Evolutionary conservation across 2,888 invertebrate species (phyloP).

Genomic region (Apamea crenata): DNA sequence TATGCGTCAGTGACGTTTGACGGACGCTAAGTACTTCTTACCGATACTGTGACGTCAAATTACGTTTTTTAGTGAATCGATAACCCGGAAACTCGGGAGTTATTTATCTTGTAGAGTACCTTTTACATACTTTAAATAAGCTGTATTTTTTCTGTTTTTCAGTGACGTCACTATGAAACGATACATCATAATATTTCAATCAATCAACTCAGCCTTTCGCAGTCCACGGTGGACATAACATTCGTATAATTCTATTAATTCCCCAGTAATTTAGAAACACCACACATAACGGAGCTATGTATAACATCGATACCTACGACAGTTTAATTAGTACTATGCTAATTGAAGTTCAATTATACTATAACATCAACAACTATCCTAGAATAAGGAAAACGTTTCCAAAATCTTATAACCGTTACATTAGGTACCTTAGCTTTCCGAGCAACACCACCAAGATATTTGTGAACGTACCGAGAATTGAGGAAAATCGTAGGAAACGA

Average conservation of each 20-base stretch:
- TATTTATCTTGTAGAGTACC: slow-evolving; percentile 5
- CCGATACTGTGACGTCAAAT: slow-evolving; percentile 31
- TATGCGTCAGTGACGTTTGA: slow-evolving; percentile 18
- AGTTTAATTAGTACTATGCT: slow-evolving; percentile 4
- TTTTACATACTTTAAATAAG: not conserved
- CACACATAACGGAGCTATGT: slow-evolving; percentile 9
- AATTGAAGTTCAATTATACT: slow-evolving; percentile 26
- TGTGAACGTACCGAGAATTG: slow-evolving; percentile 50
- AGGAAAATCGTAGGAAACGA: slow-evolving; percentile 54
- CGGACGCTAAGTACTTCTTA: not conserved
- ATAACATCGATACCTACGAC: slow-evolving; percentile 15
- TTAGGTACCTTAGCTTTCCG: slow-evolving; percentile 23
- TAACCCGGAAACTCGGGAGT: slow-evolving; percentile 4
- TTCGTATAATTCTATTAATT: not conserved
- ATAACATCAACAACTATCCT: slow-evolving; percentile 33
- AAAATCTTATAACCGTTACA: slow-evolving; percentile 33
- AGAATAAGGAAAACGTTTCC: slow-evolving; percentile 54
- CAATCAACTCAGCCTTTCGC: slow-evolving; percentile 16
- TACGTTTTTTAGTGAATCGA: slow-evolving; percentile 19
- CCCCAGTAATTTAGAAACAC: slow-evolving; percentile 6
- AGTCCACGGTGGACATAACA: slow-evolving; percentile 6
- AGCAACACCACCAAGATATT: slow-evolving; percentile 36
- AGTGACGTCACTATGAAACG: slow-evolving; percentile 4
- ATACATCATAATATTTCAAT: slow-evolving; percentile 9
- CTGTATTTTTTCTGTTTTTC: slow-evolving; percentile 3